phyloP scores from a whole-genome alignment of 2,888 invertebrate species.

The Sarcophaga caerulescens region DNA sequence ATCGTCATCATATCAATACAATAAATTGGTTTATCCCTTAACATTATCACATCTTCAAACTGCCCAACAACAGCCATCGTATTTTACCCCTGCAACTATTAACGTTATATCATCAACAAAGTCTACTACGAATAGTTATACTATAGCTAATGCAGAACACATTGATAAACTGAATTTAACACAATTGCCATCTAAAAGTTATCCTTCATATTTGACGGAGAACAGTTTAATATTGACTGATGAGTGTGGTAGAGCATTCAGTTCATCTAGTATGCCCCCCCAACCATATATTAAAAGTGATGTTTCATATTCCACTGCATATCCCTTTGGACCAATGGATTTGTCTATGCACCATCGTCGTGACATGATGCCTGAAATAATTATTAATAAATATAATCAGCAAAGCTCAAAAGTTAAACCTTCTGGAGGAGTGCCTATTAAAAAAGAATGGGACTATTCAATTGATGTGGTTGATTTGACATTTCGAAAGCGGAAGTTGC shows the following conservation, averaged over 20 bases:
- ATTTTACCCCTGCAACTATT: conserved; percentile 74
- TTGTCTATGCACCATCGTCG: conserved; percentile 76
- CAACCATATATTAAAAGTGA: conserved; percentile 30
- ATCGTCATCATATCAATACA: conserved; percentile 68
- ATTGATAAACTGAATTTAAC: conserved; percentile 50
- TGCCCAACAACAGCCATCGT: conserved; percentile 67
- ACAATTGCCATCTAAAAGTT: conserved; percentile 11
- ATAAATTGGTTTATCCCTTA: conserved; percentile 66
- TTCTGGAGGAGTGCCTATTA: neutral
- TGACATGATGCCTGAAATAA: conserved; percentile 42
- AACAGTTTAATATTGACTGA: neutral
- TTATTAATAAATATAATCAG: neutral
- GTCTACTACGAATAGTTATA: conserved; percentile 62
- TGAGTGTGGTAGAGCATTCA: neutral
- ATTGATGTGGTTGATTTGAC: conserved; percentile 75
- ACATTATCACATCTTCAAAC: conserved; percentile 67
- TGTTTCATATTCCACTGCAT: conserved; percentile 64
- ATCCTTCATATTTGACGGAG: conserved; percentile 21
- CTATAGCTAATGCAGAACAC: conserved; percentile 56
- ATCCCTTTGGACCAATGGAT: conserved; percentile 75
- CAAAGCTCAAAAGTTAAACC: conserved; percentile 5
- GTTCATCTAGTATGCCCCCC: conserved; percentile 40
- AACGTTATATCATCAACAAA: conserved; percentile 70
- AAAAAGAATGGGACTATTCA: conserved; percentile 51
- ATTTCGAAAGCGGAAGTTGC: conserved; percentile 76